phyloP scores from a whole-genome alignment of 2,113 vertebrate species.

The Hassar affinis region DNA sequence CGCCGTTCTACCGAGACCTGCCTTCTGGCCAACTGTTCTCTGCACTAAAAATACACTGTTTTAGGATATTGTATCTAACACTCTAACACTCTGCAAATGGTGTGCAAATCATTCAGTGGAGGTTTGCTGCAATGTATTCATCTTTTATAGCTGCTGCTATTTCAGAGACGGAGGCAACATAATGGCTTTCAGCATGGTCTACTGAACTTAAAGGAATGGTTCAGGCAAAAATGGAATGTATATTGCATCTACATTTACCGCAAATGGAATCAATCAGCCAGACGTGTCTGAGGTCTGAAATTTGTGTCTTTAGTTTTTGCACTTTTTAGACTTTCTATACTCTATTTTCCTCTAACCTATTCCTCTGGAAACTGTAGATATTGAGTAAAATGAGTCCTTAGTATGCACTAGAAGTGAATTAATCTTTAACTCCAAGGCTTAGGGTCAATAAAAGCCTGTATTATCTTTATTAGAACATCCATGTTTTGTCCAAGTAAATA shows the following conservation, averaged over 20 bases:
- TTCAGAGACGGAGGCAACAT: background rate
- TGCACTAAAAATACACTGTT: conserved; percentile 37
- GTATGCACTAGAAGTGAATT: background rate
- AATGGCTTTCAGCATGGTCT: conserved; percentile 24
- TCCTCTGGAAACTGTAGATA: background rate
- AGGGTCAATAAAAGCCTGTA: background rate
- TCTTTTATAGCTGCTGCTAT: conserved; percentile 29
- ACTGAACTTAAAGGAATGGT: conserved; percentile 24
- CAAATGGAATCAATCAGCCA: background rate
- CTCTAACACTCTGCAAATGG: background rate
- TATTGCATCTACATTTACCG: background rate
- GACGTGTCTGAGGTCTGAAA: background rate
- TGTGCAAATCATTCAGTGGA: conserved; percentile 11
- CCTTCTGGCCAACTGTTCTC: conserved; percentile 25
- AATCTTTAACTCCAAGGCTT: background rate
- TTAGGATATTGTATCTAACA: conserved; percentile 21
- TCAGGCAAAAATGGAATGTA: background rate
- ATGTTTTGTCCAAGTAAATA: background rate
- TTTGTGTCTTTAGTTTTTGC: background rate
- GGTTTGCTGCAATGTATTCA: background rate
- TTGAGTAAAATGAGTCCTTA: background rate
- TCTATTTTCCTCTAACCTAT: too few relatives aligned
- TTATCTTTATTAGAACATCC: background rate
- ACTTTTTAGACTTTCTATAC: background rate
- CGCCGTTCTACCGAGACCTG: conserved; percentile 16